phyloP scores from a whole-genome alignment of 2,888 invertebrate species.

The Eilema depressum region DNA sequence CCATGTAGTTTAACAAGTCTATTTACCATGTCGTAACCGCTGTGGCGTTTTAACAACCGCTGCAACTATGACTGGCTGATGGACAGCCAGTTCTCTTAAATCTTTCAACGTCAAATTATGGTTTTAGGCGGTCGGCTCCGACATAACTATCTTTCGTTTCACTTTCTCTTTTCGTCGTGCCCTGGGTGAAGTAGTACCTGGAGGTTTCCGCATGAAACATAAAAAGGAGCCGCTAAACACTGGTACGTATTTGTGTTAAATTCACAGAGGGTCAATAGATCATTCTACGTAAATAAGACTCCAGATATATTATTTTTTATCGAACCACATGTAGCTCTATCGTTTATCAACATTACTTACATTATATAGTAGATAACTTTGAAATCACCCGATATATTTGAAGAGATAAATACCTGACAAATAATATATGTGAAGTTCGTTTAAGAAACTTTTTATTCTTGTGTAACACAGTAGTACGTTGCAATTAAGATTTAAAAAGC shows the following conservation, averaged over 20 bases:
- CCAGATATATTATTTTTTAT: neutral
- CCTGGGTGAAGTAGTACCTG: neutral
- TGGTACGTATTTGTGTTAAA: neutral
- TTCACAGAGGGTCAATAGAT: too few relatives aligned
- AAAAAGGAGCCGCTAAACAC: neutral
- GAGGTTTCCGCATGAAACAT: neutral
- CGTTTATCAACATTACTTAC: neutral
- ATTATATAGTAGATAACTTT: too few relatives aligned
- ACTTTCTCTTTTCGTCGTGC: neutral
- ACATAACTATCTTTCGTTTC: neutral
- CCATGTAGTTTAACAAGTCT: neutral
- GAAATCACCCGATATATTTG: too few relatives aligned
- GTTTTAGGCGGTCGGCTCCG: neutral
- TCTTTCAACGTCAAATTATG: neutral
- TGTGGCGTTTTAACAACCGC: neutral
- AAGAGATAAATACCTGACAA: too few relatives aligned
- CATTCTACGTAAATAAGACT: neutral
- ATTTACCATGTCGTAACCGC: neutral
- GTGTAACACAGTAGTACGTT: too few relatives aligned
- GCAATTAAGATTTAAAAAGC: neutral
- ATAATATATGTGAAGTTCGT: too few relatives aligned
- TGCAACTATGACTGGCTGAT: neutral
- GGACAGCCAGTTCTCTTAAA: neutral
- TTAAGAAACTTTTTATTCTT: too few relatives aligned
- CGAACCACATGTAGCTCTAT: neutral